A percentile compares a stretch with the other conserved stretches of the same genome.
These are phyloP conservation scores for Serranus cabrilla DNA, from an alignment of 2,797 vertebrate genomes.

Conservation along the genomic window DNA sequence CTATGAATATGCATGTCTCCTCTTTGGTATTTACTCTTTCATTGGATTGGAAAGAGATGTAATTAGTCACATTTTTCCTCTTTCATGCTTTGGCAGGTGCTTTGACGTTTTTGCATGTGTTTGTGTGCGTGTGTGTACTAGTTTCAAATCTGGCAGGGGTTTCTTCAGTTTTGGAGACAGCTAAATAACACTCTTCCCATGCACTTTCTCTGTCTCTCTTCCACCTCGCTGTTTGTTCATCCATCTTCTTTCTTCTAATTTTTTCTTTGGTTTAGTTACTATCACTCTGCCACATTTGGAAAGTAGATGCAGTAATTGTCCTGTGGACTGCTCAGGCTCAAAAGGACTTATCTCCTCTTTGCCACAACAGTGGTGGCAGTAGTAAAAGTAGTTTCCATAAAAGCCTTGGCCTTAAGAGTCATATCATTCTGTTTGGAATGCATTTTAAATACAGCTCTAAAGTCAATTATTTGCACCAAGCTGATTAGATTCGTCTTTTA, in stretches of 20 bases:
- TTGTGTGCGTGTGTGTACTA: conserved; percentile 22
- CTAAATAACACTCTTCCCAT: conserved; percentile 53
- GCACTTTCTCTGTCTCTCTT: neutral
- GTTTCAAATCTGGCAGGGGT: conserved; percentile 53
- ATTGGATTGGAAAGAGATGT: conserved; percentile 81
- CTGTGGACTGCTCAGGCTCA: neutral
- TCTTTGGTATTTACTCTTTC: conserved; percentile 83
- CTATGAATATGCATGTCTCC: conserved; percentile 82
- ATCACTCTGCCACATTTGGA: conserved; percentile 12
- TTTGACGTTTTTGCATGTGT: conserved; percentile 46
- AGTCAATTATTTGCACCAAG: too few species aligned
- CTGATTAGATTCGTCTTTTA: too few species aligned
- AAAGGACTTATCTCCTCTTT: neutral
- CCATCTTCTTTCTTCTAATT: neutral
- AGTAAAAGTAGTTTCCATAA: neutral
- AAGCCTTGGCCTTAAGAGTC: neutral
- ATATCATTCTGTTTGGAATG: neutral
- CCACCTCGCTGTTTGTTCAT: conserved; percentile 11
- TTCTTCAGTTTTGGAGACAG: conserved; percentile 57
- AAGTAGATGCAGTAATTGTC: conserved; percentile 8
- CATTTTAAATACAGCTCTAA: neutral
- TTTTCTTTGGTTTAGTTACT: neutral
- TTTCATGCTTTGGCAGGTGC: conserved; percentile 74
- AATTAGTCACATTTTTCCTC: conserved; percentile 83
- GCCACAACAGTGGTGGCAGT: neutral